Evolutionary conservation across 1,140 invertebrate genomes (phyloP), one percentile per base, ranked within the genome.

Genomic region (Micrasema minimum): DNA sequence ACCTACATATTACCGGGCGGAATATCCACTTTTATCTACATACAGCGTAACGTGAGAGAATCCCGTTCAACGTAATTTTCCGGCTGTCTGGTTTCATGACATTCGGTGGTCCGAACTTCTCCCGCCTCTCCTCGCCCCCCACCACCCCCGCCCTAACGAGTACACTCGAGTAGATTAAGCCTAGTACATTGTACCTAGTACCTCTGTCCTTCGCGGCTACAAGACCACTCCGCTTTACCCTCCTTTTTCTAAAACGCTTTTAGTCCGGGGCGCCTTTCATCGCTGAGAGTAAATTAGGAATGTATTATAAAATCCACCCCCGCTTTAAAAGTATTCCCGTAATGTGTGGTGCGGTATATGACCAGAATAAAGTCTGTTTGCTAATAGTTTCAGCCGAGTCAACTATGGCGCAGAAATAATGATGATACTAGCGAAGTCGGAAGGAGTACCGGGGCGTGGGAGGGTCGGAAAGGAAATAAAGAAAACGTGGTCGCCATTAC

Each of bases 21-120:
- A 68, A 68, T 68, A 70, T 69, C 66, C 37, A 68, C 64, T 71
- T 75, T 75, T 75, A 75, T 75, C 69, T 67, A 62, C 69, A 64
- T 51, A 69, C 64, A 72, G 46, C 66, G 72, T 69, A 67, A 55
- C 65, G 59, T 68, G 69, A 45, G 65, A 62, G 71, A 53, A 68
- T 72, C 71, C 71, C 69, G 69, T 75, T 75, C 66, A 66, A 75
- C 73, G 73, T 75, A 75, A 75, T 75, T 75, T 75, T 75, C 73
- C 69, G 73, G 45, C 61, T 75, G 73, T 75, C 73, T 75, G 69
- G 69, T 75, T 71, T 72, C 73, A 75, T 75, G 73, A 75, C 73
- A 71, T 75, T 75, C 73, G 73, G 69, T 64, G 72, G 72, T 65
- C 64, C 53, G 53, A 62, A 59, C 66, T 37, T 31, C 37, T 37